Evolutionary conservation across 2,888 invertebrate genomes (phyloP).

Genomic region (Clusia tigrina): DNA sequence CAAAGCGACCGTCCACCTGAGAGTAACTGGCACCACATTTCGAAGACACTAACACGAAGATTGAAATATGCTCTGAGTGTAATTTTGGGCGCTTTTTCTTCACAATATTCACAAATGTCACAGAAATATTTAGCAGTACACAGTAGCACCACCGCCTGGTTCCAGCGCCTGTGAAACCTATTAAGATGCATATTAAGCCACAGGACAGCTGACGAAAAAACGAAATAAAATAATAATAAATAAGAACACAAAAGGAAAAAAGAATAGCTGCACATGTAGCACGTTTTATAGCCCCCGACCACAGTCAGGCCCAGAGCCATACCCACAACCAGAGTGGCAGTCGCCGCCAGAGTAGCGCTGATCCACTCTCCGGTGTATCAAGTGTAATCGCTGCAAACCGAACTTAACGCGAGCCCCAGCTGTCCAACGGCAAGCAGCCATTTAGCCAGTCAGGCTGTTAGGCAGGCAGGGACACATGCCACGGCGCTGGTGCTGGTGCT

Average conservation of each 20-base stretch:
- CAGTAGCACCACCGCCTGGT: background rate
- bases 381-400: background rate
- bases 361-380: background rate
- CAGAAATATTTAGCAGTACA: background rate
- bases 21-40: background rate
- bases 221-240: too few species aligned
- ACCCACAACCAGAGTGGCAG: background rate
- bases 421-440: background rate
- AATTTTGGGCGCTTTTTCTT: too few species aligned
- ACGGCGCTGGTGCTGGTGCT: background rate
- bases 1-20: background rate
- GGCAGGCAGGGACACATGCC: background rate
- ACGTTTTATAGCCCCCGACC: slow-evolving; percentile 7
- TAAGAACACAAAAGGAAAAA: background rate
- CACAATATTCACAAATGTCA: too few species aligned
- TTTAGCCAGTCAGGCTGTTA: too few species aligned
- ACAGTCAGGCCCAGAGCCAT: background rate
- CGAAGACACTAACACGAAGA: background rate
- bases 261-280: background rate
- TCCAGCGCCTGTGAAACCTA: slow-evolving; percentile 20
- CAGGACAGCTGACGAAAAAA: background rate
- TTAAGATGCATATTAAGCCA: slow-evolving; percentile 25
- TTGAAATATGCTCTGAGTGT: background rate
- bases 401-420: background rate
- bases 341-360: background rate